These are phyloP conservation scores for Trematocara zebra DNA, from an alignment of 2,113 vertebrate genomes.

Conservation along the genomic window DNA sequence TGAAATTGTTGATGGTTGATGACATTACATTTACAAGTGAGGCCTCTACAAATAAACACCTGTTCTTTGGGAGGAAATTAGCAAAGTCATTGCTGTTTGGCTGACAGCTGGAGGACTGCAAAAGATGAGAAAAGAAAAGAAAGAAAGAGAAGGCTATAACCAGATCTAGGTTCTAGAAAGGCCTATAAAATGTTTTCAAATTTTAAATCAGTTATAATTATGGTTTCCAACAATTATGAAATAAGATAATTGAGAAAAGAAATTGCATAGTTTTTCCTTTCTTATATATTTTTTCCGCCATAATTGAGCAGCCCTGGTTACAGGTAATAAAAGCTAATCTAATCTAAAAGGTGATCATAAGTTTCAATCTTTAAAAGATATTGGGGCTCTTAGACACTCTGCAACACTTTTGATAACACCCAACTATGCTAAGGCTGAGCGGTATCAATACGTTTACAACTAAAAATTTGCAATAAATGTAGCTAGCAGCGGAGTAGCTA, in stretches of 20 bases:
- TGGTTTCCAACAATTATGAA: background rate
- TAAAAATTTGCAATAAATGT: background rate
- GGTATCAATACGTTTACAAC: background rate
- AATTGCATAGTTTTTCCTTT: background rate
- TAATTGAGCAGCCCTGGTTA: background rate
- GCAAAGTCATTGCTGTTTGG: background rate
- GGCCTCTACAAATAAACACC: background rate
- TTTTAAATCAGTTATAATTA: background rate
- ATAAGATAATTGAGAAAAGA: background rate
- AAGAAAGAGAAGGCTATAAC: background rate
- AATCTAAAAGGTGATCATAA: background rate
- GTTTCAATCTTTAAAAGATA: background rate
- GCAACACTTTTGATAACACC: background rate
- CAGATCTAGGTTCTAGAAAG: background rate
- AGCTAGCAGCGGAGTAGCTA: background rate
- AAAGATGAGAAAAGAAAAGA: background rate
- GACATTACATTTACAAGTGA: background rate
- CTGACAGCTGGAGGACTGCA: background rate
- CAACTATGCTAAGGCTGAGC: background rate
- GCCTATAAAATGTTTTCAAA: background rate
- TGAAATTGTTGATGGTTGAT: conserved; percentile 2
- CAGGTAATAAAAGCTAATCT: background rate
- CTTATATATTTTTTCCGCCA: rapidly evolving
- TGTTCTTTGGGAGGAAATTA: background rate
- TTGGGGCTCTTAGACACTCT: background rate